phyloP scores from a whole-genome alignment of 2,113 vertebrate species.

The Camelus bactrianus region DNA sequence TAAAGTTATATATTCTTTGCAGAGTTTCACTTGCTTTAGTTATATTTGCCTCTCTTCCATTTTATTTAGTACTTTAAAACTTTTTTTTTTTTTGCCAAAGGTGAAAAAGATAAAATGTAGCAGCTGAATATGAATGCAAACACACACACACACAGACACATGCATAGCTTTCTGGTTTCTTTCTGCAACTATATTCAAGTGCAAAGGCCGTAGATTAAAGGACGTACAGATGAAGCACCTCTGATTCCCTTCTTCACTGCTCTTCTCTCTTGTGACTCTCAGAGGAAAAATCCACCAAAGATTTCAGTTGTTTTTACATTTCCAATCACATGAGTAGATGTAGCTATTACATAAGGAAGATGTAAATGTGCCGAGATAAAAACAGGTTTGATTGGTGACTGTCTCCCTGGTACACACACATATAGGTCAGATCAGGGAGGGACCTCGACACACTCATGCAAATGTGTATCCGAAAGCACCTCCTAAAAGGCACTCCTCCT shows the following conservation, averaged over 20 bases:
- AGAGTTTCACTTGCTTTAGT: not conserved
- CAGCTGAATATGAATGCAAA: not conserved
- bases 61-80: not conserved
- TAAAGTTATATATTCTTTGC: not conserved
- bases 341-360: not conserved
- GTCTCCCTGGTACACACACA: not conserved
- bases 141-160: fast-evolving
- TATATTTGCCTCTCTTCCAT: not conserved
- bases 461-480: not conserved
- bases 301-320: not conserved
- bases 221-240: not conserved
- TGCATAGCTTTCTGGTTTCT: not conserved
- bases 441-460: not conserved
- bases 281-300: not conserved
- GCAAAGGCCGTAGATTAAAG: not conserved
- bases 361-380: not conserved
- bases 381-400: not conserved
- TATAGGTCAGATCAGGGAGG: not conserved
- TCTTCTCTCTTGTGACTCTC: not conserved
- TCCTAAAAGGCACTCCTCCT: not conserved
- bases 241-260: not conserved
- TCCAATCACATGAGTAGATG: not conserved
- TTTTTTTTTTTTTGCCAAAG: not conserved
- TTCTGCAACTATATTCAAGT: not conserved
- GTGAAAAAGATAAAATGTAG: not conserved